Evolutionary conservation across 2,888 invertebrate genomes (phyloP), one percentile per base, ranked within the genome.

Genomic region (Melangyna quadrimaculata): DNA sequence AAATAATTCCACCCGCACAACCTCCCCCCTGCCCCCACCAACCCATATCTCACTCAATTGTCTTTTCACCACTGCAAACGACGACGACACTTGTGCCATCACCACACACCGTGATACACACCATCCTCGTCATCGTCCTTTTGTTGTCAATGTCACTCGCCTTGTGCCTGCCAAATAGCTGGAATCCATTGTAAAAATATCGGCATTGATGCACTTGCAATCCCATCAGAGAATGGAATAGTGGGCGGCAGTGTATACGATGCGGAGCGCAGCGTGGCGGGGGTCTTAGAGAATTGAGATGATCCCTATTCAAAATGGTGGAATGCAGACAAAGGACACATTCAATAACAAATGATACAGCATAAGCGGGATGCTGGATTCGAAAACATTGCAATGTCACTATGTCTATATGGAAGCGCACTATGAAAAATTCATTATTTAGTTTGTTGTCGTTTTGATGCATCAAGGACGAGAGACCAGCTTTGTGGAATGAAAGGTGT

Each of bases 371-470:
- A 79, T 79, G 72, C 35, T 59, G 19, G 8, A 59, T 59, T 59
- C 77, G 71, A 73, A 79, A 86, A 80, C 84, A 75, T 72, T 72
- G 71, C 80, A 77, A 35, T 70, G 71, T 75, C 75, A 70, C 29
- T n/a, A n/a, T n/a, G n/a, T 71, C 74, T 70, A 63, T 61, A n/a
- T n/a, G n/a, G 59, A 63, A 61, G 70, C 35, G 75, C 61, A 57
- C 73, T 65, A 86, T 81, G 86, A 77, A 86, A 86, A 86, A 86
- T 86, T 86, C 86, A 86, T 81, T 35, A 59, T 59, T 59, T 86
- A 81, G 81, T 86, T 81, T 86, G 86, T 67, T 81, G 73, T 78
- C 77, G 81, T 86, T 77, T 80, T 77, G 37, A 17, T 17, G 43
- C 7, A 17, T 12, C 43, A 29, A 45, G 65, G 81, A 73, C 22